These are phyloP conservation scores for Neodiprion lecontei DNA, from an alignment of 1,140 invertebrate species.

Conservation along the genomic window DNA sequence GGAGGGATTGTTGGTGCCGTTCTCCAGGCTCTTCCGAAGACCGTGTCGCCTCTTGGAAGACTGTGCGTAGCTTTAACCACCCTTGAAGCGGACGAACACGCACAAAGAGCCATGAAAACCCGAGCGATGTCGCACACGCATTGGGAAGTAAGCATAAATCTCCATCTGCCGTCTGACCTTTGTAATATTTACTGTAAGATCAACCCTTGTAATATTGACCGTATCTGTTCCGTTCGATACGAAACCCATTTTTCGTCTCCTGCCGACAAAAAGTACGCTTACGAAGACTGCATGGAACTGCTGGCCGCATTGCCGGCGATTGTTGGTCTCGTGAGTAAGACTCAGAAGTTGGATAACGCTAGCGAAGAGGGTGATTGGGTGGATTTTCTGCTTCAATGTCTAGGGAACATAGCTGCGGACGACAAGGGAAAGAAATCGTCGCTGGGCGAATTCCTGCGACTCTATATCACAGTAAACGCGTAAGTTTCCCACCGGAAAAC, in stretches of 20 bases:
- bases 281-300: constrained; percentile 50
- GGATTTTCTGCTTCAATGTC: constrained; percentile 40
- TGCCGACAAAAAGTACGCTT: constrained; percentile 34
- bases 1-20: constrained; percentile 37
- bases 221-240: too few relatives aligned
- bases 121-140: constrained; percentile 35
- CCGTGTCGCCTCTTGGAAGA: constrained; percentile 34
- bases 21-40: constrained; percentile 37
- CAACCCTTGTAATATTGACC: too few relatives aligned
- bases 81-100: constrained; percentile 35
- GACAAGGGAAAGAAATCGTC: constrained; percentile 30
- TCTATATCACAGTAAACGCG: constrained; percentile 47
- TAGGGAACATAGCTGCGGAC: constrained; percentile 23
- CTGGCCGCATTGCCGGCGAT: constrained; percentile 46
- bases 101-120: constrained; percentile 25
- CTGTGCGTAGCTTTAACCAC: constrained; percentile 40
- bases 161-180: too few relatives aligned
- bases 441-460: constrained; percentile 40
- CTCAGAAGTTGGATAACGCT: constrained; percentile 18
- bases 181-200: too few relatives aligned
- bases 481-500: constrained; percentile 25
- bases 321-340: constrained; percentile 36
- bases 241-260: neutral
- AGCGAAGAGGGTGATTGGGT: constrained; percentile 41
- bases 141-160: constrained; percentile 42